Base-by-base conservation (phyloP, 2,888 invertebrate genomes). In the Plemyria rubiginata region DNA sequence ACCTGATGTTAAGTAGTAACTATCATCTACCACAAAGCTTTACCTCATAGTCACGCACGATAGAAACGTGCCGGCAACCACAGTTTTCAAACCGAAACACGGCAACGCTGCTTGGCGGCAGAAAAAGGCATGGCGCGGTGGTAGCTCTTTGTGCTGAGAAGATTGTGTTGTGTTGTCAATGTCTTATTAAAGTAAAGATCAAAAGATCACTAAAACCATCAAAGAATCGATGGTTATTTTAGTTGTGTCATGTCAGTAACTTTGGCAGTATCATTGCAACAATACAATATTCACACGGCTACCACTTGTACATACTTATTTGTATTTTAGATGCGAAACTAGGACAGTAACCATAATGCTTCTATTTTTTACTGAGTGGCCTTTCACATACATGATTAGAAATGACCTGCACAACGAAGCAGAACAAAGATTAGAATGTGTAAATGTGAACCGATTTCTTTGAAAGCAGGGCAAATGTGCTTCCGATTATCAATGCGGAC, bases 351-450 rank as follows among this genome's bases (percentile, higher is more conserved):
- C 50, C 55, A 52, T 52, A 32, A 36, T 62, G 36, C 12, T 62
- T 59, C 45, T 54, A 63, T 52, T 54, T 51, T 46, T 13, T 51
- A 51, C 38, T 49, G 29, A 46, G 54, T 51, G 51, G 52, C 46
- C 53, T 38, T 62, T 51, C 54, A 57, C 62, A 54, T 22, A 67
- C 67, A 71, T 68, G 62, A 71, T 67, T 70, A 65, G 64, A 6
- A 49, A 70, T 74, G 59, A 38, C 43, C 48, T 29, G 60, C 38
- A 51, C 50, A 45, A 38, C 43, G 40, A 61, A 59, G 29, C 45
- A 12, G 15, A 54, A 5, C 15, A 11, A 11, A 15, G 50, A 6
- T 15, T 43, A 15, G 13, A 43, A 8, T 15, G 7, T 15, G 15
- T 7, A 43, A 43, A 15, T 43, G n/a, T 48, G 28, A 46, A 48